A percentile compares a stretch with the other conserved stretches of the same genome.
These are phyloP conservation scores for Trisateles emortualis DNA, from an alignment of 2,888 invertebrate genomes.

Conservation along the genomic window DNA sequence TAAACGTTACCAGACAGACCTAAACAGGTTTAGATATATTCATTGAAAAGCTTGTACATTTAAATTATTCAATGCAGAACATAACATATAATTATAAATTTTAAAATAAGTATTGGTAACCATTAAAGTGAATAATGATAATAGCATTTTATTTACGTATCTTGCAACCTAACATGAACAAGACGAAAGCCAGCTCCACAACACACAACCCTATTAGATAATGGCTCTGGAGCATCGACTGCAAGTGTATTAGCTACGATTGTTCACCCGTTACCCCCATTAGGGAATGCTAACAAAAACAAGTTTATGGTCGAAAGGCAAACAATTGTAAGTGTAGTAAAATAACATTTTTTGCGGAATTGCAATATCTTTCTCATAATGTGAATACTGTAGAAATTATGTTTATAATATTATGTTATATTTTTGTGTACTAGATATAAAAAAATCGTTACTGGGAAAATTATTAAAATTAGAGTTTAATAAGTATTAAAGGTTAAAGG, in stretches of 20 bases:
- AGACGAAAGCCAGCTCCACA: constrained; percentile 12
- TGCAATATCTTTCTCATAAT: constrained; percentile 20
- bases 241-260: constrained; percentile 34
- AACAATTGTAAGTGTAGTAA: constrained; percentile 25
- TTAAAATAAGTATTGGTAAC: too few species aligned
- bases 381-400: not conserved
- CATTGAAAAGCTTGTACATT: too few species aligned
- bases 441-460: too few species aligned
- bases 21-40: too few species aligned
- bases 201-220: constrained; percentile 37
- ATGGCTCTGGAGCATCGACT: constrained; percentile 24
- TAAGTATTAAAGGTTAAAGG: too few species aligned
- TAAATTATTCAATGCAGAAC: too few species aligned
- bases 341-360: constrained; percentile 27
- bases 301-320: constrained; percentile 28
- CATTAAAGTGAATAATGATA: not conserved
- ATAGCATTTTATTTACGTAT: not conserved
- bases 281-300: constrained; percentile 42
- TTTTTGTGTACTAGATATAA: too few species aligned
- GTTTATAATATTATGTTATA: too few species aligned
- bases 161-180: not conserved
- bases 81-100: too few species aligned
- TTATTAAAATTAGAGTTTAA: too few species aligned
- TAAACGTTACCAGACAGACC: too few species aligned
- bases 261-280: constrained; percentile 22